These are phyloP conservation scores for Lepisosteus osseus DNA, from an alignment of 2,113 vertebrate genomes.

Conservation along the genomic window DNA sequence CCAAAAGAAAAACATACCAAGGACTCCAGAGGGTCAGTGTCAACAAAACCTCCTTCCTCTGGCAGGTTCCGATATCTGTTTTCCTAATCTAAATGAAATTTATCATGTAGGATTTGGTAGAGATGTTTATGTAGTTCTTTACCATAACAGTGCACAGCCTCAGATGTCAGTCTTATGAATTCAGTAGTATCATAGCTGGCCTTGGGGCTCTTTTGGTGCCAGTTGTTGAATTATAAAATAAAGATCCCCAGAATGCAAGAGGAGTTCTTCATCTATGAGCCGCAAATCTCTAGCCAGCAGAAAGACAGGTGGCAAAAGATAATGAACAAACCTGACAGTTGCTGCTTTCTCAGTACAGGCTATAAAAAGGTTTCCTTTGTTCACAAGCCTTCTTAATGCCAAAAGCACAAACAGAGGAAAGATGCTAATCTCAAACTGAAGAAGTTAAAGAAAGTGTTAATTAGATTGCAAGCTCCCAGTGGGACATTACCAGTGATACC, in stretches of 20 bases:
- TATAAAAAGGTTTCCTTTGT: conserved; percentile 1
- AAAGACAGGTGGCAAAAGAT: conserved; percentile 23
- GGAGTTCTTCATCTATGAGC: background rate
- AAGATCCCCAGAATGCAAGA: background rate
- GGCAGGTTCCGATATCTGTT: conserved; percentile 62
- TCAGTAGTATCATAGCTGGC: conserved; percentile 51
- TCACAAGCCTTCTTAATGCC: background rate
- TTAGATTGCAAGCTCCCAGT: background rate
- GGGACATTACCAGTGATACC: background rate
- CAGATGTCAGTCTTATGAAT: conserved; percentile 46
- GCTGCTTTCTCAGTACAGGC: background rate
- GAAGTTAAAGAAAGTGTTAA: conserved; percentile 3
- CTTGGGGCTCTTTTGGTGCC: conserved; percentile 33
- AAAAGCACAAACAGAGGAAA: background rate
- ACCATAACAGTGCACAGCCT: conserved; percentile 44
- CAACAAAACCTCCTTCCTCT: conserved; percentile 58
- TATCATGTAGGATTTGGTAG: conserved; percentile 60
- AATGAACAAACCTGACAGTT: background rate
- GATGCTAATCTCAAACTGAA: background rate
- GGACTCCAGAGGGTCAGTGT: conserved; percentile 56
- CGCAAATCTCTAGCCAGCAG: conserved; percentile 14
- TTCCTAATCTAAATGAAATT: conserved; percentile 71
- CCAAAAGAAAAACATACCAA: conserved; percentile 48
- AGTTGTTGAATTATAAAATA: conserved; percentile 36
- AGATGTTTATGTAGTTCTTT: conserved; percentile 51